Evolutionary conservation across 2,113 vertebrate species (phyloP), one percentile per base, ranked within the genome.

Genomic region (Spilogale gracilis): DNA sequence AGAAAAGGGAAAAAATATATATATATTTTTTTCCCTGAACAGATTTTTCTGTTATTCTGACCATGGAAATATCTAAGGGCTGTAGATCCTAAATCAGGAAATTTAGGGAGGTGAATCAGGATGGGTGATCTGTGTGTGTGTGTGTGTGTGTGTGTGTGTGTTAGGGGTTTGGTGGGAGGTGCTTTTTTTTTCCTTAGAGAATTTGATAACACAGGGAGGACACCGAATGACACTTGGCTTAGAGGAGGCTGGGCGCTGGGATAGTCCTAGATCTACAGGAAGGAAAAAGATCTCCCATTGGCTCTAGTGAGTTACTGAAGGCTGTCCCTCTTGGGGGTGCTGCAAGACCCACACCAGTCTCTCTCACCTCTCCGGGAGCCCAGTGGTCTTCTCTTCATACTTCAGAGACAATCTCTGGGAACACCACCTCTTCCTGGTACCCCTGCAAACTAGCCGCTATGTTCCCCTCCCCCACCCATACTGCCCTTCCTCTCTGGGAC

Each of bases 31-130:
- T n/a, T 69, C 9, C 3, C 3, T 71, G 27, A 82, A 50, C 38
- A 76, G 3, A 32, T n/a, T 92, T 83, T 95, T 87, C 94, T 78
- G 14, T 56, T 85, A 43, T 87, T 91, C 96, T 96, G 43, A 69
- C 13, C n/a, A 20, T 38, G 74, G 67, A 32, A 87, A 43, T 73
- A 92, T 76, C 12, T 43, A 45, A 96, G 25, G 54, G 6, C 21
- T 91, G 21, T 85, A 61, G 12, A 63, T 12, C 45, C 43, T 90
- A 45, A 67, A 38, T 65, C 9, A 25, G 61, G 50, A 95, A 32
- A 7, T 84, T 73, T 69, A 67, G 80, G 23, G 38, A 91, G 78
- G 27, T 73, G 12, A 89, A 89, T 76, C 81, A 30, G 61, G 86
- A 58, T 84, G 82, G 43, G 43, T 81, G 74, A 30, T 11, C 1